These are phyloP conservation scores for Aricia artaxerxes DNA, from an alignment of 2,888 invertebrate species.

Conservation along the genomic window DNA sequence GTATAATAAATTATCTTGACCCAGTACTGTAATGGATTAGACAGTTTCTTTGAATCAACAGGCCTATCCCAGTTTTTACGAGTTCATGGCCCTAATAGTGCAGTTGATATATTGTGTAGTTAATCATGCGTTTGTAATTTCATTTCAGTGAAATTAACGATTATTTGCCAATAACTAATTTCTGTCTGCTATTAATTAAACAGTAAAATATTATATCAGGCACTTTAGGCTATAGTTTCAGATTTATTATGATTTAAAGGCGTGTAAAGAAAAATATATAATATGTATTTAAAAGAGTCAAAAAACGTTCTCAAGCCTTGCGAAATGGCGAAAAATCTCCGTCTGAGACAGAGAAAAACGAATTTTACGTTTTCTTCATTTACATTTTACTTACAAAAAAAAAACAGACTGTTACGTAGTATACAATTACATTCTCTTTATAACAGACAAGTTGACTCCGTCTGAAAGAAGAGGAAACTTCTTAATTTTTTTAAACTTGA, in stretches of 20 bases:
- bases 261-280: too few species aligned
- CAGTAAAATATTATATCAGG: neutral
- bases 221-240: neutral
- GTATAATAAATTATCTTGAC: slow-evolving; percentile 42
- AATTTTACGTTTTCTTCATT: too few species aligned
- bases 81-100: slow-evolving; percentile 26
- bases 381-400: too few species aligned
- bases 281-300: too few species aligned
- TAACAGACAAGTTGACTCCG: too few species aligned
- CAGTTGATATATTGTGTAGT: slow-evolving; percentile 3
- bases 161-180: neutral
- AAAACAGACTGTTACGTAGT: too few species aligned
- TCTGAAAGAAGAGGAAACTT: too few species aligned
- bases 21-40: slow-evolving; percentile 41
- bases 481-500: too few species aligned
- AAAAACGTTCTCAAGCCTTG: too few species aligned
- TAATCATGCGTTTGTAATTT: neutral
- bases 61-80: slow-evolving; percentile 36
- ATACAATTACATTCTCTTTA: too few species aligned
- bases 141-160: neutral
- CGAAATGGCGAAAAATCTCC: too few species aligned
- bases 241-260: neutral
- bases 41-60: slow-evolving; percentile 39
- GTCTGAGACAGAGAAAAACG: too few species aligned
- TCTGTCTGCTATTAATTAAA: neutral